A percentile compares a stretch with the other conserved stretches of the same genome.
phyloP scores from a whole-genome alignment of 2,797 vertebrate species.

The Poecile montanus region DNA sequence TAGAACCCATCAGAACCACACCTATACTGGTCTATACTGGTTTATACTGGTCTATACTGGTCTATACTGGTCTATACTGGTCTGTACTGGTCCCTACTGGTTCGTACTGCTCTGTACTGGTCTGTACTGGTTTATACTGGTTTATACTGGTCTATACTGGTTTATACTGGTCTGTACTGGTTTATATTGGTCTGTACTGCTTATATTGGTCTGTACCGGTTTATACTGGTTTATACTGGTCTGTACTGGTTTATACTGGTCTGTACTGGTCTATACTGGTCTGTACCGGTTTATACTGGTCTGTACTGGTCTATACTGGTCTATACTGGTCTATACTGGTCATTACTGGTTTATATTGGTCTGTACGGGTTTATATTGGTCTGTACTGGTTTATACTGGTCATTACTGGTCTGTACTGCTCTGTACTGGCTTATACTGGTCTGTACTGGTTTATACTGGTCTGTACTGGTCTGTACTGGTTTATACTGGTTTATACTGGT shows the following conservation, averaged over 20 bases:
- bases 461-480: too few species aligned
- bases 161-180: background rate
- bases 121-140: background rate
- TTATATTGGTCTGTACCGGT: too few species aligned
- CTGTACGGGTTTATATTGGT: too few species aligned
- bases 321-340: background rate
- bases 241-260: background rate
- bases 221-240: background rate
- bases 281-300: background rate
- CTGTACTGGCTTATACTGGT: too few species aligned
- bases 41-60: background rate
- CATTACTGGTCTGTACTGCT: too few species aligned
- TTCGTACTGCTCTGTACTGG: background rate
- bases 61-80: background rate
- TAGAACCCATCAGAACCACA: too few species aligned
- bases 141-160: background rate
- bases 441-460: too few species aligned
- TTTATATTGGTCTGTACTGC: too few species aligned
- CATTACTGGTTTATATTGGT: too few species aligned
- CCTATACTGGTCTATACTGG: too few species aligned
- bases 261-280: rapidly evolving
- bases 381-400: too few species aligned
- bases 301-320: background rate
- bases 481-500: too few species aligned
- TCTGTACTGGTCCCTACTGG: rapidly evolving